Evolutionary conservation across 2,797 vertebrate genomes (phyloP).

Genomic region (Tenualosa thibaudeaui): DNA sequence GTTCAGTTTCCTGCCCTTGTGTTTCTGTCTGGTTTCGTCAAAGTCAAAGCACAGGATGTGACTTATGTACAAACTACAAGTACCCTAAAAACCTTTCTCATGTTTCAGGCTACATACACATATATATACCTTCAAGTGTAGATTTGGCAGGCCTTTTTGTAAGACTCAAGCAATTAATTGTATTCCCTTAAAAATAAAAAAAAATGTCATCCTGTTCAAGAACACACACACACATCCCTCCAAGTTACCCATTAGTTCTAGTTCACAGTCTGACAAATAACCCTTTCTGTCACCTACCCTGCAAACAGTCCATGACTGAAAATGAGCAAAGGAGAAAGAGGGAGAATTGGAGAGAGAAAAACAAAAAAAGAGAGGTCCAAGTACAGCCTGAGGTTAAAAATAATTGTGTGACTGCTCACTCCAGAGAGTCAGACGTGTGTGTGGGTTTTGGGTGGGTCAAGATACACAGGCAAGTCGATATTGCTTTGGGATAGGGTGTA

Average conservation of each 20-base stretch:
- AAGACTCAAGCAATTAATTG: background rate
- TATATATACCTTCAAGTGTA: background rate
- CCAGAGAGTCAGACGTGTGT: background rate
- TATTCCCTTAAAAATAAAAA: background rate
- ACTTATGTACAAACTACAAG: background rate
- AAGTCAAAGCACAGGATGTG: background rate
- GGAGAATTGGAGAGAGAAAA: slow-evolving; percentile 20
- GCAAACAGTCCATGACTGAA: background rate
- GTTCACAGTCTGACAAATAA: background rate
- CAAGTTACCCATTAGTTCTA: background rate
- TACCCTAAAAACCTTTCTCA: background rate
- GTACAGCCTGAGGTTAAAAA: background rate
- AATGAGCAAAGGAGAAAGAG: background rate
- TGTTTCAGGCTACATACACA: no score
- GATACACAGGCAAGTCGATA: background rate
- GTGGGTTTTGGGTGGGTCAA: background rate
- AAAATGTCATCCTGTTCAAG: background rate
- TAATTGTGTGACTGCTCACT: background rate
- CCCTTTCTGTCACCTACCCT: background rate
- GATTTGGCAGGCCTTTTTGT: background rate
- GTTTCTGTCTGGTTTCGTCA: background rate
- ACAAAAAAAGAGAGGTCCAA: slow-evolving; percentile 6
- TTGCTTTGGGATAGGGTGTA: background rate
- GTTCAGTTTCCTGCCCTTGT: background rate
- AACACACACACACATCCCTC: background rate